Base-by-base conservation (phyloP, 2,888 invertebrate genomes). In the Noctua fimbriata region DNA sequence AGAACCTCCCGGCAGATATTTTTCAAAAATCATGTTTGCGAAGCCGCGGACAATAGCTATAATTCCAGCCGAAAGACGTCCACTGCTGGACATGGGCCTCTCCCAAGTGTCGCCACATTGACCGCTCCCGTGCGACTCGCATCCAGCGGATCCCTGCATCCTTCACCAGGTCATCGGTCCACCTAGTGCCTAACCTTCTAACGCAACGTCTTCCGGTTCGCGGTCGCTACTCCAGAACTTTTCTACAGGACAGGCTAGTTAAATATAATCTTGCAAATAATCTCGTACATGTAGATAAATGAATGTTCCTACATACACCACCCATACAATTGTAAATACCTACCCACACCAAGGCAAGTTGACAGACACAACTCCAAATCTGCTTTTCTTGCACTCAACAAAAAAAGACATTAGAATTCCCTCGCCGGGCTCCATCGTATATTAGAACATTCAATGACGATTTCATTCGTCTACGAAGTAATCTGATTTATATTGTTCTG, bases 361-460 rank as follows among this genome's bases (percentile, higher is more conserved):
- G 86, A 77, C 70, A 81, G 87, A 81, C 83, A 77, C 44, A 76
- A 74, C 16, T 67, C 69, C 10, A 69, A 83, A 86, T 86, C 65
- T 74, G 73, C 71, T 82, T 75, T 66, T 71, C 81, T 76, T 74
- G 69, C 67, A 76, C 73, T 84, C 52, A 52, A 82, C 76, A 87
- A 89, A 82, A 85, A 87, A 87, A 87, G 55, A 84, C 84, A 87
- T 87, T 83, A 88, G 79, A 84, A 87, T 84, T 82, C 81, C 78
- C 84, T 24, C 32, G 71, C 2, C 47, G 55, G 16, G 24, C 49
- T 71, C 24, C 44, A 16, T 41, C 80, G 69, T 76, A 74, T 71
- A 73, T 76, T 55, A 58, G 21, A 55, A 70, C 60, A 75, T 78
- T 74, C 76, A 79, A 85, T 76, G 84, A 69, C 73, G 32, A 76